phyloP scores from a whole-genome alignment of 2,888 invertebrate genomes.

The Acronicta leporina region DNA sequence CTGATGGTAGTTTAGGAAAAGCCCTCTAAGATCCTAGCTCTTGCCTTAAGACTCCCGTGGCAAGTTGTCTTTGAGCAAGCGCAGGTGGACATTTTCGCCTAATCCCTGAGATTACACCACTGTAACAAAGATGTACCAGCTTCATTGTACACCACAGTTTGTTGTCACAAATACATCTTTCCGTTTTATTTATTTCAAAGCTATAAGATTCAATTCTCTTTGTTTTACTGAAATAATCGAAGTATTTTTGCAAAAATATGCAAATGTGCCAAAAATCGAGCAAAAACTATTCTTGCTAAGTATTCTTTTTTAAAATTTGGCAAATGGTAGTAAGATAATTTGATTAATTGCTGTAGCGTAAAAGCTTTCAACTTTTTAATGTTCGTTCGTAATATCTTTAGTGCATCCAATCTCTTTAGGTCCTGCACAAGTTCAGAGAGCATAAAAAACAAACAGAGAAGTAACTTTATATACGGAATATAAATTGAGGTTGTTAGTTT shows the following conservation, averaged over 20 bases:
- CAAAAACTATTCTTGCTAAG: no score
- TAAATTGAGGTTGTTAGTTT: constrained; percentile 13
- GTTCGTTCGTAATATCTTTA: constrained; percentile 10
- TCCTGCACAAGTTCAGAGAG: constrained; percentile 1
- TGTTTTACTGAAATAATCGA: neutral
- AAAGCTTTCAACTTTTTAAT: constrained; percentile 8
- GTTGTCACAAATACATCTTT: no score
- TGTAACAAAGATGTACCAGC: neutral
- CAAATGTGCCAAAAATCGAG: neutral
- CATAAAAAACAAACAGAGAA: neutral
- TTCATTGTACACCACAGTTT: no score
- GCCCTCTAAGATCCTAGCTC: constrained; percentile 21
- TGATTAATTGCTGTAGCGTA: neutral
- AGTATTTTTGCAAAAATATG: no score
- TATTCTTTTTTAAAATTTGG: no score
- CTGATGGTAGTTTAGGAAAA: constrained; percentile 13
- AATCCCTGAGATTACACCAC: neutral
- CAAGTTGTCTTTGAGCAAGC: constrained; percentile 18
- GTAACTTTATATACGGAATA: neutral
- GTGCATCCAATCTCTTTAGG: constrained; percentile 25
- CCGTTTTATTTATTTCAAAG: no score
- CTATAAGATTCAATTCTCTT: neutral
- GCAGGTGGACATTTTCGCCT: constrained; percentile 7
- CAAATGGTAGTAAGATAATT: neutral
- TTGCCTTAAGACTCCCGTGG: constrained; percentile 11